These are phyloP conservation scores for Synanthedon tipuliformis DNA, from an alignment of 2,888 invertebrate species.

Conservation along the genomic window DNA sequence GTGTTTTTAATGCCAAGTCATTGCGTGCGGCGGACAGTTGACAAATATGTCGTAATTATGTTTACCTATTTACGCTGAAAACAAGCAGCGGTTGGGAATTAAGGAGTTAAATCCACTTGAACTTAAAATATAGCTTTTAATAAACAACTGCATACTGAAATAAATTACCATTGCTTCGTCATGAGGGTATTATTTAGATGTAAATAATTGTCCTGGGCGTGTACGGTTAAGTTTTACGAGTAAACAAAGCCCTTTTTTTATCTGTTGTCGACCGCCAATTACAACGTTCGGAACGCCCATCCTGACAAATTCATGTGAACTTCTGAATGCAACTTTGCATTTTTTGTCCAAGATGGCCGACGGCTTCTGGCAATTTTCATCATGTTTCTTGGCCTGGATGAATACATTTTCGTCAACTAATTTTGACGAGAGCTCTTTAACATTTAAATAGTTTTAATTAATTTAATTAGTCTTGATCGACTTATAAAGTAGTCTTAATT, in stretches of 20 bases:
- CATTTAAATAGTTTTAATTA: too few species aligned
- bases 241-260: constrained; percentile 33
- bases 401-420: too few species aligned
- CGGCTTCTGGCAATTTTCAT: not conserved
- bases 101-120: not conserved
- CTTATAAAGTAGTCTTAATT: too few species aligned
- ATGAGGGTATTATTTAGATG: constrained; percentile 7
- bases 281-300: constrained; percentile 44
- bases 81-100: not conserved
- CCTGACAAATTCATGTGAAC: constrained; percentile 49
- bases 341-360: constrained; percentile 15
- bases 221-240: constrained; percentile 10
- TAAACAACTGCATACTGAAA: constrained; percentile 4
- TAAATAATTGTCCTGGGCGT: constrained; percentile 18
- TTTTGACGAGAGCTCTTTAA: too few species aligned
- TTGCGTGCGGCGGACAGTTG: not conserved
- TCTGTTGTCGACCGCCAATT: constrained; percentile 48
- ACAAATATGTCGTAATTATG: not conserved
- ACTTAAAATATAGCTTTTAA: constrained; percentile 4
- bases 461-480: too few species aligned
- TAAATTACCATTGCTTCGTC: constrained; percentile 6
- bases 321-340: constrained; percentile 18
- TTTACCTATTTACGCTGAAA: not conserved
- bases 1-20: not conserved
- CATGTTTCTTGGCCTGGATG: too few species aligned